phyloP scores from a whole-genome alignment of 2,113 vertebrate genomes.

The Istiophorus platypterus region DNA sequence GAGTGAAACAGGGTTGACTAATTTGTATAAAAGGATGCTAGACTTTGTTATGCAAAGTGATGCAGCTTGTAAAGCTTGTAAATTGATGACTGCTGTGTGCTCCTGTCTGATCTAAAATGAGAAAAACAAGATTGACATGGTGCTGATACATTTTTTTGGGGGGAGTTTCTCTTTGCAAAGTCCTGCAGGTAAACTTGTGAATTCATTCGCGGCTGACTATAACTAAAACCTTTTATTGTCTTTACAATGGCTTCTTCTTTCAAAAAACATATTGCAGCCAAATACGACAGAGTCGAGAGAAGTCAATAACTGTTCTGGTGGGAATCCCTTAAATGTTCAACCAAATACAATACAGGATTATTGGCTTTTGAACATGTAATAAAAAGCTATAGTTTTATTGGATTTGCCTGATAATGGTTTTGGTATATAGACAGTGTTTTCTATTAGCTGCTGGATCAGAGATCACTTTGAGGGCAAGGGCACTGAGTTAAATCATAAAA shows the following conservation, averaged over 20 bases:
- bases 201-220: conserved; percentile 41
- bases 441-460: conserved; percentile 79
- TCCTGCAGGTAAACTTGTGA: conserved; percentile 55
- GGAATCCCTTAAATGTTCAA: conserved; percentile 76
- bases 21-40: conserved; percentile 52
- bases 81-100: conserved; percentile 16
- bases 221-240: conserved; percentile 59
- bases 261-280: conserved; percentile 70
- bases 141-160: background rate
- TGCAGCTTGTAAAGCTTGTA: conserved; percentile 52
- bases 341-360: conserved; percentile 78
- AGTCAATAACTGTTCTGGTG: conserved; percentile 71
- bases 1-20: conserved; percentile 49
- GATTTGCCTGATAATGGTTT: conserved; percentile 77
- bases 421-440: conserved; percentile 77
- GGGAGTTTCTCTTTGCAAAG: conserved; percentile 15
- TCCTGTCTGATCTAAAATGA: conserved; percentile 31
- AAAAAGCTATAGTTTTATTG: conserved; percentile 82
- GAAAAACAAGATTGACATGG: conserved; percentile 49
- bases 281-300: conserved; percentile 67
- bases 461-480: conserved; percentile 71
- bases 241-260: conserved; percentile 47
- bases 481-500: conserved; percentile 79
- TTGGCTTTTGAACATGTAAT: conserved; percentile 83
- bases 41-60: conserved; percentile 60